Evolutionary conservation across 2,888 invertebrate species (phyloP).

Genomic region (Caenorhabditis panamensis): DNA sequence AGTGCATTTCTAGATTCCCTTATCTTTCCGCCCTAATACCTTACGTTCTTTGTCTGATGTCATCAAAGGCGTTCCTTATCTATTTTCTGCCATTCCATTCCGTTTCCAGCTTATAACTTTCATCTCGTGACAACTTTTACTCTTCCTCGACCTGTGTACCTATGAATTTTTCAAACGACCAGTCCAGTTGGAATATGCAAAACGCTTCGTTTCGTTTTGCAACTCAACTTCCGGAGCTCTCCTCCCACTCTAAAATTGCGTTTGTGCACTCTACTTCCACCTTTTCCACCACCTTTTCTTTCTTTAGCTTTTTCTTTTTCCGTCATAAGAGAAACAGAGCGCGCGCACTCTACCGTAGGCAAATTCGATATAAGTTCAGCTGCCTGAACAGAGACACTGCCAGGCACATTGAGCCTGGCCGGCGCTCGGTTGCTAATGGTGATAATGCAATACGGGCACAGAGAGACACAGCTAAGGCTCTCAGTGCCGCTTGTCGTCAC

Average conservation of each 20-base stretch:
- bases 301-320: slow-evolving; percentile 2
- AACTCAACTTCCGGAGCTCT: slow-evolving; percentile 3
- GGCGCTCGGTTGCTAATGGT: slow-evolving; percentile 48
- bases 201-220: slow-evolving; percentile 28
- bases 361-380: slow-evolving; percentile 20
- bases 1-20: background rate
- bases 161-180: slow-evolving; percentile 40
- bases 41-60: background rate
- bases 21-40: background rate
- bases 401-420: slow-evolving; percentile 24
- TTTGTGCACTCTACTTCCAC: slow-evolving; percentile 16
- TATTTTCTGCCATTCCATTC: background rate
- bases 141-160: slow-evolving; percentile 17
- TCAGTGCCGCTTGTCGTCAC: background rate
- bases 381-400: slow-evolving; percentile 16
- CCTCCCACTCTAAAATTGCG: slow-evolving; percentile 15
- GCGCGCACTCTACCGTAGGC: slow-evolving; percentile 21
- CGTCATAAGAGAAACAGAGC: background rate
- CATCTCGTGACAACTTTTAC: background rate
- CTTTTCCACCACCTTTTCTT: slow-evolving; percentile 4
- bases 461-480: background rate
- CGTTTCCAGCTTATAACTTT: background rate
- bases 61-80: slow-evolving; percentile 29
- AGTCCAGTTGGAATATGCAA: slow-evolving; percentile 15
- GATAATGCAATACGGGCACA: slow-evolving; percentile 29